These are phyloP conservation scores for Cryptocheilus praepositus DNA, from an alignment of 2,888 invertebrate species.

Conservation along the genomic window DNA sequence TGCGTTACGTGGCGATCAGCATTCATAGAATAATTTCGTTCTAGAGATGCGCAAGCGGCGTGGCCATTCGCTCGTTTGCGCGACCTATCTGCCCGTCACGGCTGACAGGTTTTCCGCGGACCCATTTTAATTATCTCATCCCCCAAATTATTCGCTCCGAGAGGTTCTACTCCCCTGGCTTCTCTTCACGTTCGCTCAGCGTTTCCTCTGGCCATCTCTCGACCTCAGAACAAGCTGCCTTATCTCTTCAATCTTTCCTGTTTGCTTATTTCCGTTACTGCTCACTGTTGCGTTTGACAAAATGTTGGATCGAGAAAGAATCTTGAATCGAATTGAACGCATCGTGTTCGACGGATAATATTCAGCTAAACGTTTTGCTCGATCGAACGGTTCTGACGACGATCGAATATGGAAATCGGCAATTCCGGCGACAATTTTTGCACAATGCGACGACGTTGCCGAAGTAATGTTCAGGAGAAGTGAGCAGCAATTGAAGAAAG, in stretches of 20 bases:
- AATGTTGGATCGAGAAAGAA: background rate
- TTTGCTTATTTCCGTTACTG: background rate
- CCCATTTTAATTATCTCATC: conserved; percentile 65
- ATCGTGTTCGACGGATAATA: background rate
- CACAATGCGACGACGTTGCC: too few relatives aligned
- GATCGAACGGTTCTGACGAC: too few relatives aligned
- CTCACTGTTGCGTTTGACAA: too few relatives aligned
- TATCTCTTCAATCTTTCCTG: background rate
- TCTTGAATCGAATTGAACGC: too few relatives aligned
- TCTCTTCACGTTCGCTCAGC: background rate
- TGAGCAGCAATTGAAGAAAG: background rate
- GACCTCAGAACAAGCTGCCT: background rate
- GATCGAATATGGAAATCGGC: too few relatives aligned
- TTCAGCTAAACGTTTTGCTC: too few relatives aligned
- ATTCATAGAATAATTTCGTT: conserved; percentile 72
- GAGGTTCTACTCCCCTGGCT: conserved; percentile 23
- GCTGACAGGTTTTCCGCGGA: conserved; percentile 61
- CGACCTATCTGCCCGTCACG: conserved; percentile 64
- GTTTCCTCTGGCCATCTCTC: conserved; percentile 5
- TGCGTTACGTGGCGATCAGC: conserved; percentile 63
- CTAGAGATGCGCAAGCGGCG: conserved; percentile 45
- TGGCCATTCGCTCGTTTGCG: conserved; percentile 25
- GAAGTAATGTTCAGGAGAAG: too few relatives aligned
- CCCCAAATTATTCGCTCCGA: conserved; percentile 60
- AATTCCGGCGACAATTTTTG: too few relatives aligned